Evolutionary conservation across 2,888 invertebrate genomes (phyloP), one percentile per base, ranked within the genome.

Genomic region (Protula sp.): DNA sequence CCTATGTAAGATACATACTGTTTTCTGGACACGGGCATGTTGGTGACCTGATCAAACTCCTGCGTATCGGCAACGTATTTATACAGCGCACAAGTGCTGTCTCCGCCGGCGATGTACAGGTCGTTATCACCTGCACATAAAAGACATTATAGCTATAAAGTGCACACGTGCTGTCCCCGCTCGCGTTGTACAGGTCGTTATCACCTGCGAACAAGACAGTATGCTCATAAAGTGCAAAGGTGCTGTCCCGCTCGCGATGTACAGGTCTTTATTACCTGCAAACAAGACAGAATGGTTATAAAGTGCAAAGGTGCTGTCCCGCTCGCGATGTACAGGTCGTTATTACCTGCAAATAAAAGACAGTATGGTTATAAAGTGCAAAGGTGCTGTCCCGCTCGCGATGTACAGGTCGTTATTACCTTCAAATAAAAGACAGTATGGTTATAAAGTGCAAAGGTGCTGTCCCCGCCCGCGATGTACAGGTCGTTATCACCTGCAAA

Each of bases 91-190:
- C 45, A 38, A 26, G 30, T 52, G 9, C 57, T 55, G 19, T 65
- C 65, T 4, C 65, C 65, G 29, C 65, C 65, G 4, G 61, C 65
- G 1, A 65, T 53, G 51, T 65, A 65, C 29, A 65, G 59, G 31
- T 61, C 63, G 30, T 63, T 63, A 5, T 63, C 58, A n/a, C 65
- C 65, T 64, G 47, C n/a, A n/a, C n/a, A n/a, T n/a, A n/a, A n/a
- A n/a, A n/a, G n/a, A n/a, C n/a, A n/a, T n/a, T n/a, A n/a, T n/a
- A n/a, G n/a, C n/a, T n/a, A n/a, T n/a, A n/a, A n/a, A n/a, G n/a
- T n/a, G n/a, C n/a, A n/a, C n/a, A n/a, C n/a, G n/a, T n/a, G n/a
- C 51, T 57, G 22, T 65, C 65, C 4, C 65, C 65, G 29, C 65
- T 62, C 5, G 60, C 65, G 1, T 63, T 52, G 48, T 65, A 65